Evolutionary conservation across 2,797 vertebrate genomes (phyloP), one percentile per base, ranked within the genome.

Genomic region (Bucorvus abyssinicus): DNA sequence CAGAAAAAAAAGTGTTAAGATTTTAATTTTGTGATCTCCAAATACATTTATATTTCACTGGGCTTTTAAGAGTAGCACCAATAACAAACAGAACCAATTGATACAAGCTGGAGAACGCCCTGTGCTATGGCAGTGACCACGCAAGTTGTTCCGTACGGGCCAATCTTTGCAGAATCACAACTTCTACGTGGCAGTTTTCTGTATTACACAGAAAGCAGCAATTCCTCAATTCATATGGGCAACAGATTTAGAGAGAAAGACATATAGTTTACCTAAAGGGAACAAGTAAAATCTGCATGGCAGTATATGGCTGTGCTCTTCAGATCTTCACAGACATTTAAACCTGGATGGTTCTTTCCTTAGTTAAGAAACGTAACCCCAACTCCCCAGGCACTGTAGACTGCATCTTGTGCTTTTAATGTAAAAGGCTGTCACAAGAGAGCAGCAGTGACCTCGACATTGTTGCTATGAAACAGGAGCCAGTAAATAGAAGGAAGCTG

Each of bases 401-500:
- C 52, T 89, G 56, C 78, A 89, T 82, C 93, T 90, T 57, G 64
- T 4, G 47, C 88, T 94, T 93, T 92, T 84, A 94, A 91, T 90
- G 85, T 89, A 87, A 90, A 88, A 95, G 89, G 53, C 87, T 56
- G 79, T 80, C 95, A 92, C 87, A 89, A 57, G 90, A 92, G 89
- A 96, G 92, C 94, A 95, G 93, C 89, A 94, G 87, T 83, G 93
- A 90, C 93, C 11, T 8, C 81, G 15, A 64, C 78, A 78, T 93
- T 50, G 93, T 94, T 95, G 92, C 95, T 89, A 92, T 44, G 94
- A 96, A 89, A 96, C 92, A 87, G 87, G 44, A 93, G 87, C 0
- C 2, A 93, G 94, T 93, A 93, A 92, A 96, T 26, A 93, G 88
- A 61, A 94, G 77, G 79, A 69, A 94, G 89, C 64, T 94, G 4